Evolutionary conservation across 2,888 invertebrate genomes (phyloP).

Genomic region (Lasioglossum pauxillum): DNA sequence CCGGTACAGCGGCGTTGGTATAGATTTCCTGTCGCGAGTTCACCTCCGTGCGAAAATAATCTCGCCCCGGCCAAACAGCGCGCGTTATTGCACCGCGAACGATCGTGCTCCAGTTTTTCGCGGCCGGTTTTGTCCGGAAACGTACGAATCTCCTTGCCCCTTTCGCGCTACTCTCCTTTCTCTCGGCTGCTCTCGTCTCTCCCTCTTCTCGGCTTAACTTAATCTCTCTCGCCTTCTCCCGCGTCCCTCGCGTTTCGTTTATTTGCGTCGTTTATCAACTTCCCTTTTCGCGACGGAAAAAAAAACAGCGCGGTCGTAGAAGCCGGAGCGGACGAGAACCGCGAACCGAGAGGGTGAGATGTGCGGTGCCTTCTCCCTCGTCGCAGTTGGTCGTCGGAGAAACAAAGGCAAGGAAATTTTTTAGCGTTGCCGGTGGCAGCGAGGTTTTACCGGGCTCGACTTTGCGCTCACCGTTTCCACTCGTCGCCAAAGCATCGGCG

Average conservation of each 20-base stretch:
- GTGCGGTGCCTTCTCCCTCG: slow-evolving; percentile 49
- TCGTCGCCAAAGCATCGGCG: slow-evolving; percentile 59
- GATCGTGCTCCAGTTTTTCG: slow-evolving; percentile 44
- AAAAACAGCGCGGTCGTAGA: slow-evolving; percentile 49
- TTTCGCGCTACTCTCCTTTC: neutral
- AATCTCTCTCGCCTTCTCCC: slow-evolving; percentile 11
- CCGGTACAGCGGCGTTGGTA: slow-evolving; percentile 34
- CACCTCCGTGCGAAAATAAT: slow-evolving; percentile 41
- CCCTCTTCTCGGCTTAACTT: neutral
- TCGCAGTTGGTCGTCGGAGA: slow-evolving; percentile 52
- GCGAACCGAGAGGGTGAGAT: slow-evolving; percentile 8
- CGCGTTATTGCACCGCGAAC: slow-evolving; percentile 38
- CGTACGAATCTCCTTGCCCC: slow-evolving; percentile 3
- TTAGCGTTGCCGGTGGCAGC: slow-evolving; percentile 27
- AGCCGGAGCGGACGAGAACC: slow-evolving; percentile 29
- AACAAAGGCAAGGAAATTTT: slow-evolving; percentile 54
- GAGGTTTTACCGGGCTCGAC: slow-evolving; percentile 52
- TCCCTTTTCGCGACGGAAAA: slow-evolving; percentile 44
- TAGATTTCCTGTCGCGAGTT: slow-evolving; percentile 51
- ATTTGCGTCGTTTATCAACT: slow-evolving; percentile 70
- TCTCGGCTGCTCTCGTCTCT: too few species aligned
- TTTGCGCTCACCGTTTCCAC: slow-evolving; percentile 50
- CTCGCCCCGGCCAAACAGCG: slow-evolving; percentile 31
- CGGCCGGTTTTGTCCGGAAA: slow-evolving; percentile 21
- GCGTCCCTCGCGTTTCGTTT: slow-evolving; percentile 53